Evolutionary conservation across 2,888 invertebrate genomes (phyloP).

Genomic region (Ferrisia virgata): DNA sequence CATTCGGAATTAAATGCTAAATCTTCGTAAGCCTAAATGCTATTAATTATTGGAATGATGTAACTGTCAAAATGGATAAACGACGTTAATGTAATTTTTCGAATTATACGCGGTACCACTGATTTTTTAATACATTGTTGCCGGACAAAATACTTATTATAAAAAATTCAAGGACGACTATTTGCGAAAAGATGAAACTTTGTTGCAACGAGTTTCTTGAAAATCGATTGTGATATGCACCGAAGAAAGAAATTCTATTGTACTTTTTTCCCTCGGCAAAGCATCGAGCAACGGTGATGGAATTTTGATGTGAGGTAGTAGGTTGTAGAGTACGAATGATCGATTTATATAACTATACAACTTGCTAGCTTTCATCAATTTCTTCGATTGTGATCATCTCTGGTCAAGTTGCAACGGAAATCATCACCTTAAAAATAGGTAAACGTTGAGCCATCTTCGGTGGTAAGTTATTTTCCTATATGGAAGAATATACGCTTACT

Average conservation of each 20-base stretch:
- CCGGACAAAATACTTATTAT: constrained; percentile 30
- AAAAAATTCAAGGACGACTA: constrained; percentile 36
- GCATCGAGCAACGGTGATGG: background rate
- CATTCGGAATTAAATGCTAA: background rate
- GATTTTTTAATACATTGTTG: constrained; percentile 34
- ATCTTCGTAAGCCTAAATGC: background rate
- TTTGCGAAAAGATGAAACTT: constrained; percentile 32
- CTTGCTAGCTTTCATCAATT: constrained; percentile 44
- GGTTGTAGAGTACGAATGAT: constrained; percentile 40
- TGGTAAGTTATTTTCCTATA: background rate
- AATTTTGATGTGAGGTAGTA: constrained; percentile 45
- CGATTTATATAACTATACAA: constrained; percentile 29
- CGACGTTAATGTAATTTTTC: background rate
- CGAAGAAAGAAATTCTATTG: background rate
- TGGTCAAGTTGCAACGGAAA: background rate
- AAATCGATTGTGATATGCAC: constrained; percentile 25
- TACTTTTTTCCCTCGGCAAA: background rate
- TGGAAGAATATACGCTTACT: background rate
- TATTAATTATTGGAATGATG: background rate
- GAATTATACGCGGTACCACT: background rate
- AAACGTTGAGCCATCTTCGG: background rate
- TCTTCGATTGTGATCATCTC: constrained; percentile 21
- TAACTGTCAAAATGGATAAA: background rate
- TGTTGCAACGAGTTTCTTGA: background rate
- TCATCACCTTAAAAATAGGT: background rate